Conservation (phyloP, 1,140 invertebrate genomes). For the Lepidurus packardi region DNA sequence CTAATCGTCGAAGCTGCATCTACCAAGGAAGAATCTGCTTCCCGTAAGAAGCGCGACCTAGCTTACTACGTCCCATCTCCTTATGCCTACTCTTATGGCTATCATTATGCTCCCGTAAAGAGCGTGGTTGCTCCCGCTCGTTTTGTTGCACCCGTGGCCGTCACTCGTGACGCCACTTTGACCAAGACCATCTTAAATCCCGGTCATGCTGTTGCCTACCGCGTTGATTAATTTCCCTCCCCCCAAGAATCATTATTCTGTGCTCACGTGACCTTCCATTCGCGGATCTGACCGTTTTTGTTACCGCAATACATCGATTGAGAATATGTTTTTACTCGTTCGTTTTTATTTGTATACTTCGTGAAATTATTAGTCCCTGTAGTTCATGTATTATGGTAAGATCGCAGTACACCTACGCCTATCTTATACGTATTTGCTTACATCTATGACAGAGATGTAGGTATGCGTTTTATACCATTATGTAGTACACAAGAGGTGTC, state of each 20-base stretch:
- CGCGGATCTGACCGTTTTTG: not conserved
- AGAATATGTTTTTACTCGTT: not conserved
- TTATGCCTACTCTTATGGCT: slow-evolving; percentile 32
- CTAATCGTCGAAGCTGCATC: slow-evolving; percentile 17
- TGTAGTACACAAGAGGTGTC: too few species aligned
- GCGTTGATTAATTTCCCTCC: slow-evolving; percentile 41
- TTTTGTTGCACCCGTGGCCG: slow-evolving; percentile 39
- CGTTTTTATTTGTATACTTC: not conserved
- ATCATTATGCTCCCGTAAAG: slow-evolving; percentile 34
- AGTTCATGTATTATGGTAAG: not conserved
- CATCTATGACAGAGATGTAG: too few species aligned
- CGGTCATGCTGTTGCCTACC: slow-evolving; percentile 45
- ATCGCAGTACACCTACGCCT: too few species aligned
- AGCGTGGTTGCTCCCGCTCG: slow-evolving; percentile 39
- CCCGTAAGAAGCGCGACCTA: slow-evolving; percentile 25
- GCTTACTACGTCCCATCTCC: slow-evolving; percentile 12
- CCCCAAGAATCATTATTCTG: not conserved
- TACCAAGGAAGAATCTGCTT: slow-evolving; percentile 26
- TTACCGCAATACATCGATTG: not conserved
- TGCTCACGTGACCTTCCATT: not conserved
- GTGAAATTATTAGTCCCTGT: not conserved
- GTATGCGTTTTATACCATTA: too few species aligned
- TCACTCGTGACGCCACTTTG: slow-evolving; percentile 44
- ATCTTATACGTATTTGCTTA: too few species aligned
- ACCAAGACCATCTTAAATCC: slow-evolving; percentile 45